phyloP scores from a whole-genome alignment of 53 echinoderm and acorn worm genomes.

The Echinometra lucunter region DNA sequence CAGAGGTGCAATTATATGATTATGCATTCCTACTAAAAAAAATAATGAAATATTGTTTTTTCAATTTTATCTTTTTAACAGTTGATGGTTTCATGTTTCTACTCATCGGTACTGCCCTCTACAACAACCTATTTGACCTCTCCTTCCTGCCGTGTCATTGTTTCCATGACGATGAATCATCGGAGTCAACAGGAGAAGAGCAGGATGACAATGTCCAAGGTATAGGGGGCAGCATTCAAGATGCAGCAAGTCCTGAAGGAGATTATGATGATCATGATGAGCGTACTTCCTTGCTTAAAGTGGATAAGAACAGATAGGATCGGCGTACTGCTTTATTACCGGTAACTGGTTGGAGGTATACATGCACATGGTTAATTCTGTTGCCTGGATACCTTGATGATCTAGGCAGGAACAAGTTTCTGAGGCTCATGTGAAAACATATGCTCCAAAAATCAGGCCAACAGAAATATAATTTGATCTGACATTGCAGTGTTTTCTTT shows the following conservation, averaged over 20 bases:
- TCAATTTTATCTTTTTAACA: not conserved
- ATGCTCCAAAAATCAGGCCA: not conserved
- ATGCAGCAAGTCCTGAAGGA: conserved; percentile 22
- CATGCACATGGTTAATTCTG: not conserved
- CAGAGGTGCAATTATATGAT: no score
- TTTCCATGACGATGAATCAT: conserved; percentile 7
- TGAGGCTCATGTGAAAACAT: not conserved
- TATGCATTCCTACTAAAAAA: not conserved
- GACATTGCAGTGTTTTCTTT: not conserved
- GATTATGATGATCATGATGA: conserved; percentile 72
- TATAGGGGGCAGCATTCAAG: not conserved
- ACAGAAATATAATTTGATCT: no score
- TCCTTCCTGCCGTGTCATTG: conserved; percentile 83
- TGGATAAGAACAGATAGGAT: conserved; percentile 38
- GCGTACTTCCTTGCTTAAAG: conserved; percentile 66
- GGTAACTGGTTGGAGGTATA: not conserved
- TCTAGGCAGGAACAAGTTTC: not conserved
- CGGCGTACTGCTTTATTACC: not conserved
- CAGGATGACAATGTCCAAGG: not conserved
- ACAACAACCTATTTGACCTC: conserved; percentile 82
- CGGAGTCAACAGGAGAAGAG: not conserved
- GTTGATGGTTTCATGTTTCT: conserved; percentile 91
- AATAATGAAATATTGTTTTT: not conserved
- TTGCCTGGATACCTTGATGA: not conserved
- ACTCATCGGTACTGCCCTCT: conserved; percentile 83